Percentiles rank a stretch among this genome's conserved stretches.
Conservation (phyloP, 1,140 invertebrate genomes). For the Drosophila tristis region DNA sequence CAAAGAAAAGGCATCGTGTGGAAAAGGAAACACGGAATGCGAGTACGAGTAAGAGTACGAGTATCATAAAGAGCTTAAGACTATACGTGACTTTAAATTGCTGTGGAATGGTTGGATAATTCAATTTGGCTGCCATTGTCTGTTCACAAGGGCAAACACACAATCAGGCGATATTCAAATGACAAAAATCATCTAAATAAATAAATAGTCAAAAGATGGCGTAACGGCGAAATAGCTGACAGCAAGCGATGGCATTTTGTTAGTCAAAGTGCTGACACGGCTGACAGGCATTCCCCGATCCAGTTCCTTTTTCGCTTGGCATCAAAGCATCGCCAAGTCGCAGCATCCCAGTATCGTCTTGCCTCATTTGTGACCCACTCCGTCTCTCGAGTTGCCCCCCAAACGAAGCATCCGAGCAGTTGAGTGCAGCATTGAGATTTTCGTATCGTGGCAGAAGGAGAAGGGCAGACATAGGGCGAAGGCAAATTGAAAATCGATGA, state of each 20-base stretch:
- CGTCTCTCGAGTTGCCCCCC: constrained; percentile 19
- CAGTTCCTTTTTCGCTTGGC: background rate
- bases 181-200: constrained; percentile 49
- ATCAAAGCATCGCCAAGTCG: constrained; percentile 26
- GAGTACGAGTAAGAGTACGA: background rate
- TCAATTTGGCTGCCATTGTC: constrained; percentile 44
- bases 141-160: constrained; percentile 33
- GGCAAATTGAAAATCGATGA: constrained; percentile 71
- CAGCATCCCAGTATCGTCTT: constrained; percentile 30
- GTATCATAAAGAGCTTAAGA: constrained; percentile 43
- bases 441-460: background rate
- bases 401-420: constrained; percentile 25
- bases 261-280: constrained; percentile 44
- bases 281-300: constrained; percentile 26
- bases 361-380: constrained; percentile 56
- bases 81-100: constrained; percentile 32
- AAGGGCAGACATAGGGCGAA: constrained; percentile 11
- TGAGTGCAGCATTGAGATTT: constrained; percentile 59
- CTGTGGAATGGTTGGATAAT: constrained; percentile 27
- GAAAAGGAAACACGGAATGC: background rate
- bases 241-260: constrained; percentile 45
- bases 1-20: constrained; percentile 20
- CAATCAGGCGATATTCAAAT: constrained; percentile 45
- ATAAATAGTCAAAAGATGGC: constrained; percentile 39
- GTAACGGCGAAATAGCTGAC: constrained; percentile 30